These are phyloP conservation scores for Micromys minutus DNA, from an alignment of 2,113 vertebrate genomes.

Conservation along the genomic window DNA sequence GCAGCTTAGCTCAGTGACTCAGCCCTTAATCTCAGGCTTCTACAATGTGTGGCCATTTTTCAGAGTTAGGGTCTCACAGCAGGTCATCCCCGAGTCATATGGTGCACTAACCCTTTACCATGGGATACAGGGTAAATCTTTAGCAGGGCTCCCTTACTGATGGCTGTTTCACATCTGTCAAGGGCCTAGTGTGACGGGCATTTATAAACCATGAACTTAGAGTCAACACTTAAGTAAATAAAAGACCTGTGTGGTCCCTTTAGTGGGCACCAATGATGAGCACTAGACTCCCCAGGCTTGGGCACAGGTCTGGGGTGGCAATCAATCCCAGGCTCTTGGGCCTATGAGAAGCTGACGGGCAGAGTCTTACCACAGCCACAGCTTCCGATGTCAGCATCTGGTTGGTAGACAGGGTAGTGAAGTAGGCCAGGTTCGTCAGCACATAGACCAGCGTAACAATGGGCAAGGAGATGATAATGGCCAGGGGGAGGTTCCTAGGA, in stretches of 20 bases:
- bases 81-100: not conserved
- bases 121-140: no score
- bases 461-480: constrained; percentile 98
- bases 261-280: not conserved
- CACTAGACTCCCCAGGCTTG: no score
- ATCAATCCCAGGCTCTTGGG: not conserved
- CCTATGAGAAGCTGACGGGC: not conserved
- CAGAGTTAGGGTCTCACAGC: not conserved
- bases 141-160: not conserved
- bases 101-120: no score
- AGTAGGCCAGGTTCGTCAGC: constrained; percentile 98
- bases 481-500: constrained; percentile 95
- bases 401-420: constrained; percentile 93
- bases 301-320: not conserved
- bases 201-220: no score
- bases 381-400: constrained; percentile 94
- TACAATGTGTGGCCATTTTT: not conserved
- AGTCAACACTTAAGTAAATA: not conserved
- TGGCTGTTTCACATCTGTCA: not conserved
- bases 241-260: no score
- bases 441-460: constrained; percentile 97
- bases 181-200: not conserved
- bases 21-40: not conserved
- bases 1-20: not conserved
- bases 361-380: constrained; percentile 93